Evolutionary conservation across 2,797 vertebrate species (phyloP).

Genomic region (Enteromius viviparus): DNA sequence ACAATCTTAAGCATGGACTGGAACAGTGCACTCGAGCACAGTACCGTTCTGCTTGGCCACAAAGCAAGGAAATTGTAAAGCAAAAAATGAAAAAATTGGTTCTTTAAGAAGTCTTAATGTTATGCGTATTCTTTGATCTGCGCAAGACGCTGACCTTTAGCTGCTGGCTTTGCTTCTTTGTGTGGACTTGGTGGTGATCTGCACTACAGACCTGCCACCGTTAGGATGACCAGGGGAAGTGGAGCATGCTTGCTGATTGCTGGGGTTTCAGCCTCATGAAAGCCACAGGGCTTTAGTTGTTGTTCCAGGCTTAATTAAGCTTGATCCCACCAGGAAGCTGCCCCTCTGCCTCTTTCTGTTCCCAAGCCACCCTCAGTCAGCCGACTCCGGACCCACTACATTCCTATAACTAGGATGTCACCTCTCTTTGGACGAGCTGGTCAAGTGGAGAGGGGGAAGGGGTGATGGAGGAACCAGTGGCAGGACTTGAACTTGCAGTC

Average conservation of each 20-base stretch:
- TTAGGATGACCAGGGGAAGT: slow-evolving; percentile 41
- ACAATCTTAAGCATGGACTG: no score
- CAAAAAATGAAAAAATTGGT: background rate
- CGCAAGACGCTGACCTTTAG: background rate
- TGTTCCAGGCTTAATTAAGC: slow-evolving; percentile 60
- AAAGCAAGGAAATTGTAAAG: background rate
- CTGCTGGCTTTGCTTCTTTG: background rate
- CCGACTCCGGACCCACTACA: slow-evolving; percentile 10
- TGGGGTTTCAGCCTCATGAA: slow-evolving; percentile 50
- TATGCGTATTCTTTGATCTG: background rate
- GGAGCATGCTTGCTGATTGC: slow-evolving; percentile 44
- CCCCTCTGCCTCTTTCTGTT: slow-evolving; percentile 38
- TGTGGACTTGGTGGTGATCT: slow-evolving; percentile 9
- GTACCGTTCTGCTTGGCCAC: background rate
- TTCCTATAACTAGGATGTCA: slow-evolving; percentile 54
- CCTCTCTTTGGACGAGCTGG: slow-evolving; percentile 33
- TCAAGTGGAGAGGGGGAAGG: slow-evolving; percentile 25
- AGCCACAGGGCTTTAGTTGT: slow-evolving; percentile 55
- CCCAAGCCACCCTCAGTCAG: slow-evolving; percentile 30
- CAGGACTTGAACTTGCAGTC: background rate
- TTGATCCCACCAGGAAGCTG: slow-evolving; percentile 56
- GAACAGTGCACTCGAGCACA: no score
- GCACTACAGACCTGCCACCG: slow-evolving; percentile 1
- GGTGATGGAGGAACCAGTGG: slow-evolving; percentile 12
- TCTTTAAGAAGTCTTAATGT: background rate